Conservation (phyloP, 53 echinoderm and acorn worm species). For the Glandiceps talaboti region DNA sequence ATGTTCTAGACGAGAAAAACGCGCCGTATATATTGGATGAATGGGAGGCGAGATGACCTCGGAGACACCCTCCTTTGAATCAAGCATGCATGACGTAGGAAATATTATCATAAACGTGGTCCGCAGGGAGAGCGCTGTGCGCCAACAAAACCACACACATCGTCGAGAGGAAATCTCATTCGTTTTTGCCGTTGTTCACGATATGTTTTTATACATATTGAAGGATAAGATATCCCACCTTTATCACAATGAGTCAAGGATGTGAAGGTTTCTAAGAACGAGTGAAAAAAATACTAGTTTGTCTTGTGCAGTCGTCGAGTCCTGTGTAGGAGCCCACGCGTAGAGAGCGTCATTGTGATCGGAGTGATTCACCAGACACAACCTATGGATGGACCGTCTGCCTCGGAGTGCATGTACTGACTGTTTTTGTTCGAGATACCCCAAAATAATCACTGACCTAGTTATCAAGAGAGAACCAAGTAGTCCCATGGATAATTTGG, state of each 20-base stretch:
- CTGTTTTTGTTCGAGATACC: too few species aligned
- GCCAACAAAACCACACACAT: background rate
- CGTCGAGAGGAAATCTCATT: background rate
- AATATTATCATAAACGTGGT: background rate
- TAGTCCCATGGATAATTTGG: background rate
- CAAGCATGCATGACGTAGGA: background rate
- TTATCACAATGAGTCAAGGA: too few species aligned
- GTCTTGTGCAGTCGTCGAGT: background rate
- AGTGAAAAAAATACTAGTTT: too few species aligned
- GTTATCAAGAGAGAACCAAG: too few species aligned
- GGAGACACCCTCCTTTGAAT: background rate
- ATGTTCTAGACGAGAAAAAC: background rate
- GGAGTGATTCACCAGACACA: background rate
- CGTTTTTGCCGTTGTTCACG: background rate
- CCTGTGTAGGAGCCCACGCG: background rate
- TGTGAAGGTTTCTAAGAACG: too few species aligned
- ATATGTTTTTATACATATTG: too few species aligned
- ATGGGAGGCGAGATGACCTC: background rate
- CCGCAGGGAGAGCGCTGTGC: background rate
- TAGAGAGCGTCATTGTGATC: background rate
- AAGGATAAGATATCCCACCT: too few species aligned
- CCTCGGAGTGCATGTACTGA: too few species aligned
- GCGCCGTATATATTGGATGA: background rate
- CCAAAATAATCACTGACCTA: too few species aligned
- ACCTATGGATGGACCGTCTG: too few species aligned